A percentile compares a stretch with the other conserved stretches of the same genome.
Evolutionary conservation across 2,797 vertebrate species (phyloP).

Genomic region (Borostomias antarcticus): DNA sequence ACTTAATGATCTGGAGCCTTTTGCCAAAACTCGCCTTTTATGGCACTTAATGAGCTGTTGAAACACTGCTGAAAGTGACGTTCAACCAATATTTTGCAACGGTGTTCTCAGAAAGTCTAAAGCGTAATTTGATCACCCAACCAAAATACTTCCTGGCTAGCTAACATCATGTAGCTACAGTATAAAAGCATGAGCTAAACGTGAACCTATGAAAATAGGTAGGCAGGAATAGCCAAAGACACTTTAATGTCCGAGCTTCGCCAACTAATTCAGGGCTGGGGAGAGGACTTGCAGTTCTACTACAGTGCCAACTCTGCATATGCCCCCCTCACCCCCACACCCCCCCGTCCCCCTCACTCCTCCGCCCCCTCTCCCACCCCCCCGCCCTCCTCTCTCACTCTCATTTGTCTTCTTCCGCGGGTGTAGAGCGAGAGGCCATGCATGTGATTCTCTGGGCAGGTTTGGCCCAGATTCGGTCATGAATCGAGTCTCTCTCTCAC

Average conservation of each 20-base stretch:
- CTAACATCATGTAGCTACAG: background rate
- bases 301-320: slow-evolving; percentile 2
- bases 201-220: slow-evolving; percentile 7
- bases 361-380: background rate
- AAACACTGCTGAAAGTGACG: background rate
- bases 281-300: background rate
- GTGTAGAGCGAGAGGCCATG: slow-evolving; percentile 4
- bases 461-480: slow-evolving; percentile 21
- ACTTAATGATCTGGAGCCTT: background rate
- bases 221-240: slow-evolving; percentile 9
- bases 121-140: background rate
- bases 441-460: slow-evolving; percentile 24
- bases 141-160: background rate
- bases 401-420: background rate
- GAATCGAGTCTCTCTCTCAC: slow-evolving; percentile 7
- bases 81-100: background rate
- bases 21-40: background rate
- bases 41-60: background rate
- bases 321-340: background rate
- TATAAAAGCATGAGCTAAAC: slow-evolving; percentile 8
- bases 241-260: slow-evolving; percentile 1
- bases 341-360: background rate
- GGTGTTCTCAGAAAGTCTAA: background rate
- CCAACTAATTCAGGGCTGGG: background rate
- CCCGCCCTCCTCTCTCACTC: slow-evolving; percentile 1